A percentile compares a stretch with the other conserved stretches of the same genome.
Conservation (phyloP, 2,888 invertebrate genomes). For the Allophyes oxyacanthae region DNA sequence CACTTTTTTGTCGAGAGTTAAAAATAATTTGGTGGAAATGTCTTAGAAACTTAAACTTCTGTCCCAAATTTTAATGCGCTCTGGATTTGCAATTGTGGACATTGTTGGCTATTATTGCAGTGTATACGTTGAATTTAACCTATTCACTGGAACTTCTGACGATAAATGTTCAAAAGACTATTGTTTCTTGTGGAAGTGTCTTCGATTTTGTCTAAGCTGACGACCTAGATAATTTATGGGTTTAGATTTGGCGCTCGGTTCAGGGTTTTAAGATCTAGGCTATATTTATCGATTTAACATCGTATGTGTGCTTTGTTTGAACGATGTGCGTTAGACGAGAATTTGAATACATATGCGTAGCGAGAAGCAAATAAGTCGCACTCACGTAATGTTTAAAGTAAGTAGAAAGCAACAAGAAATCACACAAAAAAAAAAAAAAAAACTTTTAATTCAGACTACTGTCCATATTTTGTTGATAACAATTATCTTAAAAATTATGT, state of each 20-base stretch:
- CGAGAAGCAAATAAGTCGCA: too few relatives aligned
- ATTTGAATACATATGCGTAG: too few relatives aligned
- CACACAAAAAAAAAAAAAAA: too few relatives aligned
- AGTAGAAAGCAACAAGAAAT: too few relatives aligned
- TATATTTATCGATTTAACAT: not conserved
- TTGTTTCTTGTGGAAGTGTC: constrained; percentile 44
- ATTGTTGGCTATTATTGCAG: constrained; percentile 57
- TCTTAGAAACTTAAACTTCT: constrained; percentile 33
- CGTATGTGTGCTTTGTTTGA: too few relatives aligned
- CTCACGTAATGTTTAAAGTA: too few relatives aligned
- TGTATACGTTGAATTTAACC: constrained; percentile 52
- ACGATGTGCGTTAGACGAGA: too few relatives aligned
- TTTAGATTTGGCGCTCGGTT: constrained; percentile 7
- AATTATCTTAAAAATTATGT: too few relatives aligned
- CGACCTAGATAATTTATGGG: constrained; percentile 28
- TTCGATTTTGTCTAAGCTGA: constrained; percentile 41
- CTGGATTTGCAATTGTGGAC: constrained; percentile 56
- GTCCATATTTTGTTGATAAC: too few relatives aligned
- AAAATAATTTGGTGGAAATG: too few relatives aligned
- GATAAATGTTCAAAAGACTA: constrained; percentile 38
- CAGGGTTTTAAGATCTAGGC: constrained; percentile 20
- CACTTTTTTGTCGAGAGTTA: too few relatives aligned
- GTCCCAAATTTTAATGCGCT: constrained; percentile 12
- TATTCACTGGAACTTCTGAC: constrained; percentile 50
- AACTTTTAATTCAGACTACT: too few relatives aligned